Evolutionary conservation across 2,113 vertebrate genomes (phyloP).

Genomic region (Struthidea cinerea): DNA sequence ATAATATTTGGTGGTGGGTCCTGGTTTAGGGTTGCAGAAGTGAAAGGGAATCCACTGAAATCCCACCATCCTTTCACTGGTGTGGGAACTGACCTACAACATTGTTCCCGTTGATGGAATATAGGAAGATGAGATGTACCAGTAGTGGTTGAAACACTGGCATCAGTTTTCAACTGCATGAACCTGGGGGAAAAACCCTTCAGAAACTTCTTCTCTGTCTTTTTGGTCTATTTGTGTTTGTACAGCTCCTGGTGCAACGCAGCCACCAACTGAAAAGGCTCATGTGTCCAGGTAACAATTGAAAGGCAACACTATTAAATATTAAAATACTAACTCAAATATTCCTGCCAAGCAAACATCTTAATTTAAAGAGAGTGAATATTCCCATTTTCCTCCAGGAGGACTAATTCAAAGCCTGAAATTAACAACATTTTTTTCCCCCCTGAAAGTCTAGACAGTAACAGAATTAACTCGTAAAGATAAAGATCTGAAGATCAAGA

Average conservation of each 20-base stretch:
- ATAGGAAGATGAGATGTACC: background rate
- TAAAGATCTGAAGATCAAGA: background rate
- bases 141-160: background rate
- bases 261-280: background rate
- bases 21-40: background rate
- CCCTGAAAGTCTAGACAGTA: background rate
- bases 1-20: accelerated
- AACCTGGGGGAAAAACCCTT: background rate
- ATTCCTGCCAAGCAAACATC: background rate
- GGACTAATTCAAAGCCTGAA: background rate
- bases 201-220: background rate
- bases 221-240: background rate
- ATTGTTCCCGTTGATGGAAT: accelerated
- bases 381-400: background rate
- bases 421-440: background rate
- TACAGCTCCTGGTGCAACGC: background rate
- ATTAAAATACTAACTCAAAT: background rate
- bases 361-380: background rate
- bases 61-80: accelerated
- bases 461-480: background rate
- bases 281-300: background rate
- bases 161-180: background rate
- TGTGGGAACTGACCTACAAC: accelerated
- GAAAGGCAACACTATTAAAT: background rate
- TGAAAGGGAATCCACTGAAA: background rate